Evolutionary conservation across 2,113 vertebrate genomes (phyloP).

Genomic region (Chaetodon trifascialis): DNA sequence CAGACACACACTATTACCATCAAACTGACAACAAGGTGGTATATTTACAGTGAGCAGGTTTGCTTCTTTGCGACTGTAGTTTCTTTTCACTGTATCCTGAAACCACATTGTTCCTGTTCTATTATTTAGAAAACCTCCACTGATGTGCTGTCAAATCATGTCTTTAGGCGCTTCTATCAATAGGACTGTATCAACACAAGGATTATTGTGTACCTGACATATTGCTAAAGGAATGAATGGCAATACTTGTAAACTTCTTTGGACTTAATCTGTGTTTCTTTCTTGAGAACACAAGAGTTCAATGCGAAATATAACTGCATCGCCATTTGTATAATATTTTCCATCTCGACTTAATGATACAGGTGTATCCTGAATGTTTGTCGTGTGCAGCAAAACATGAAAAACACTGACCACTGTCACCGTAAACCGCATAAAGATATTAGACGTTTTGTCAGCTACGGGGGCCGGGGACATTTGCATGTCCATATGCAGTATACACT

Average conservation of each 20-base stretch:
- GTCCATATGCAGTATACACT: too few relatives aligned
- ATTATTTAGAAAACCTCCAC: constrained; percentile 30
- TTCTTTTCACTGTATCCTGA: constrained; percentile 34
- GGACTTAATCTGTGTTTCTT: background rate
- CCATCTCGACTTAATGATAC: background rate
- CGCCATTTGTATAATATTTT: background rate
- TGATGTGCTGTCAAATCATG: constrained; percentile 10
- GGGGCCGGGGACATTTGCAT: too few relatives aligned
- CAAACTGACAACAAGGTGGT: constrained; percentile 28
- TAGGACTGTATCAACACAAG: background rate
- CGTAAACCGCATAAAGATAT: too few relatives aligned
- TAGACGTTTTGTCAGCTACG: too few relatives aligned
- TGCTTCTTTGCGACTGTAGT: background rate
- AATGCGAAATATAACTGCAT: background rate
- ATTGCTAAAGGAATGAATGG: background rate
- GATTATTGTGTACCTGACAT: background rate
- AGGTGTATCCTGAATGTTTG: background rate
- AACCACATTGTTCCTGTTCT: constrained; percentile 17
- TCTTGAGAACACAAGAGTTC: background rate
- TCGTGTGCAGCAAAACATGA: background rate
- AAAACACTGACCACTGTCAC: background rate
- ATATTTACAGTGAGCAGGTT: constrained; percentile 7
- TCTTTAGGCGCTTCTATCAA: background rate
- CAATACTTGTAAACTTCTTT: background rate
- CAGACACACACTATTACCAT: constrained; percentile 13